Evolutionary conservation across 2,888 invertebrate genomes (phyloP).

Genomic region (Mantis religiosa): DNA sequence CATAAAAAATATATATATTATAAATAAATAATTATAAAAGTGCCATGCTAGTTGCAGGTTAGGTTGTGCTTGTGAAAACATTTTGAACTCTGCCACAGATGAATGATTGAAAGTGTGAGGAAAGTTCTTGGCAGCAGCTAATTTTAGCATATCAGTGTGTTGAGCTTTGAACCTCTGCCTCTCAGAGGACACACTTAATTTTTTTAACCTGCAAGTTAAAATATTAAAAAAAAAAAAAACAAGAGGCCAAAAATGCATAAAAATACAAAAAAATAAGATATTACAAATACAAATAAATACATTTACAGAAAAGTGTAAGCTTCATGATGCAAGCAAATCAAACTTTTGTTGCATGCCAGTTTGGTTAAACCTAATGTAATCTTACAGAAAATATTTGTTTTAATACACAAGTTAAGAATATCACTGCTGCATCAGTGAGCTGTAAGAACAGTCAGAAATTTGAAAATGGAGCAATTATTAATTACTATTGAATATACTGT

Average conservation of each 20-base stretch:
- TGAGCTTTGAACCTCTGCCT: constrained; percentile 17
- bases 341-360: constrained; percentile 19
- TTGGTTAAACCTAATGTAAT: neutral
- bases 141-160: constrained; percentile 46
- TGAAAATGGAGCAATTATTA: constrained; percentile 9
- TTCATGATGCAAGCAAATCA: constrained; percentile 6
- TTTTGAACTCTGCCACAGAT: constrained; percentile 14
- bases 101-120: constrained; percentile 1
- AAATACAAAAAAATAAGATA: constrained; percentile 7
- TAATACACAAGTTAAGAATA: neutral
- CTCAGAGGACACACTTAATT: constrained; percentile 12
- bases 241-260: neutral
- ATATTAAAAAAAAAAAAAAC: neutral
- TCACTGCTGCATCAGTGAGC: constrained; percentile 8
- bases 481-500: constrained; percentile 23
- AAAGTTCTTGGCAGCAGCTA: constrained; percentile 6
- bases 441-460: constrained; percentile 1
- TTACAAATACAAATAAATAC: neutral
- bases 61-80: constrained; percentile 11
- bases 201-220: neutral
- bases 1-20: neutral
- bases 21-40: neutral
- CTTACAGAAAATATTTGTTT: neutral
- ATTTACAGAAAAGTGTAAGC: constrained; percentile 5
- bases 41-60: constrained; percentile 18